These are phyloP conservation scores for Pollicipes pollicipes DNA, from an alignment of 1,140 invertebrate species.

Conservation along the genomic window DNA sequence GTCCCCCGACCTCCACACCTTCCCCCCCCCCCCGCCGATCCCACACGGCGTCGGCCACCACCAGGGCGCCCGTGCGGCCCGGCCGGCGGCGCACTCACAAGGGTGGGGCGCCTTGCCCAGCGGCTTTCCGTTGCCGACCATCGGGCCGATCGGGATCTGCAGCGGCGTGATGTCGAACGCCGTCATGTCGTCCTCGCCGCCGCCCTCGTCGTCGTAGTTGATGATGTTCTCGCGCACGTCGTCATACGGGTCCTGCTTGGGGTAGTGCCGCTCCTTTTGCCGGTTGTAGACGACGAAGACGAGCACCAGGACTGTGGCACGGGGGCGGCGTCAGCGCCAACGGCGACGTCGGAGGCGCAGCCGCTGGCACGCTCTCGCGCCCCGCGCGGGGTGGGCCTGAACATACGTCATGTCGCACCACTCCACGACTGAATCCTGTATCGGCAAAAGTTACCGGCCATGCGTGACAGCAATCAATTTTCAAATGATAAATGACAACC, in stretches of 20 bases:
- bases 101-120: constrained; percentile 45
- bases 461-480: too few species aligned
- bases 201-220: constrained; percentile 86
- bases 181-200: constrained; percentile 86
- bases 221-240: constrained; percentile 97
- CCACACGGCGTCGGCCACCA: constrained; percentile 1
- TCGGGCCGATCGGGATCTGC: constrained; percentile 65
- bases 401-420: too few species aligned
- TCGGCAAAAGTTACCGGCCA: too few species aligned
- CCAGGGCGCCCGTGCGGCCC: constrained; percentile 5
- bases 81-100: neutral
- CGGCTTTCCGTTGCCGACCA: constrained; percentile 26
- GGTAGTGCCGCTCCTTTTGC: constrained; percentile 71
- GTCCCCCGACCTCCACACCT: too few species aligned
- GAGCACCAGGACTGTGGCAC: constrained; percentile 63
- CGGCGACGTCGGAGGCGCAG: too few species aligned
- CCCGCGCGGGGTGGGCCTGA: too few species aligned
- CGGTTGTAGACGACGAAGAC: constrained; percentile 89
- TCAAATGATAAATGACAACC: too few species aligned
- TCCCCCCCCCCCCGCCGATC: too few species aligned
- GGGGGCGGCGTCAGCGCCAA: too few species aligned
- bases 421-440: too few species aligned
- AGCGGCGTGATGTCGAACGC: constrained; percentile 92
- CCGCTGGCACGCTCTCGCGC: too few species aligned
- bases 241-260: constrained; percentile 89